These are phyloP conservation scores for Lepidothrix coronata DNA, from an alignment of 2,113 vertebrate genomes.

Conservation along the genomic window DNA sequence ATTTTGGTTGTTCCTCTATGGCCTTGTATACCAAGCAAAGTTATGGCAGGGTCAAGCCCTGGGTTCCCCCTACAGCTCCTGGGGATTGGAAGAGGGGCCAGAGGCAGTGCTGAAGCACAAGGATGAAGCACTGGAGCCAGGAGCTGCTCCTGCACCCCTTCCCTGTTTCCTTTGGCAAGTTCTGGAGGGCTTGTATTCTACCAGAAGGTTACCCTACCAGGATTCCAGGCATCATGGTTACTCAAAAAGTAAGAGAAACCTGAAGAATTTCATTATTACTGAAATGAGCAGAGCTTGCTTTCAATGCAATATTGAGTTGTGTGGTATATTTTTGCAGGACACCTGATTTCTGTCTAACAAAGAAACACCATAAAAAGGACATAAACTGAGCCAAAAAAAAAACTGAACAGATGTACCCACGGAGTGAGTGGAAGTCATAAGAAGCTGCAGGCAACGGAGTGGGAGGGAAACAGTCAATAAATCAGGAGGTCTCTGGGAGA, in stretches of 20 bases:
- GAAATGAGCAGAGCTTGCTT: neutral
- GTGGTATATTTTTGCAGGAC: neutral
- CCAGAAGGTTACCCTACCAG: neutral
- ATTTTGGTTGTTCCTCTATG: constrained; percentile 22
- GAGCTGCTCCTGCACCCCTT: neutral
- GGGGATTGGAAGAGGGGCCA: neutral
- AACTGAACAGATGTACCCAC: neutral
- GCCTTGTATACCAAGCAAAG: constrained; percentile 13
- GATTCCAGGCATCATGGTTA: rapidly evolving
- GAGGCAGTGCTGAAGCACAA: neutral
- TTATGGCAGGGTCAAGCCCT: neutral
- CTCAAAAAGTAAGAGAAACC: neutral
- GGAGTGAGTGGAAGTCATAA: neutral
- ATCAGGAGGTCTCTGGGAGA: neutral
- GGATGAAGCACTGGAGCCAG: rapidly evolving
- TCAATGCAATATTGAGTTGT: neutral
- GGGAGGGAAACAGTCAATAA: neutral
- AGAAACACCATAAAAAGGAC: neutral
- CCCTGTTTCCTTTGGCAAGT: neutral
- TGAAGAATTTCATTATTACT: neutral
- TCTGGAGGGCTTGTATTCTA: neutral
- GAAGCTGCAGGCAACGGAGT: neutral
- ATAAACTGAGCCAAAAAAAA: neutral
- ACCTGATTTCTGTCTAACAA: neutral
- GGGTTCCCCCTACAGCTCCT: neutral